Percentiles rank a stretch among this genome's conserved stretches.
Conservation (phyloP, 2,113 vertebrate genomes). For the Forbesichthys papilliferus region DNA sequence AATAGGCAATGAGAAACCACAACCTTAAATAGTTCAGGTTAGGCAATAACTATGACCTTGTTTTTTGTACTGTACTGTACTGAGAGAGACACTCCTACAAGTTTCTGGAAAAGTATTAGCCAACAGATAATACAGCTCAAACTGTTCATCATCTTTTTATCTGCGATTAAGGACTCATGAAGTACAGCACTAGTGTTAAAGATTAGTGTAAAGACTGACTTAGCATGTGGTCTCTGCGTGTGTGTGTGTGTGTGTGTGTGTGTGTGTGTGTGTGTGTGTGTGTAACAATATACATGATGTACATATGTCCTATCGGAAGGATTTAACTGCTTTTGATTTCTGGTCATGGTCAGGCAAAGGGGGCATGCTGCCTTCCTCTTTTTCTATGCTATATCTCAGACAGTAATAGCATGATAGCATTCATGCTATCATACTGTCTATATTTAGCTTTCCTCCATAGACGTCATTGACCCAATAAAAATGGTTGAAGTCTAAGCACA, state of each 20-base stretch:
- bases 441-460: constrained; percentile 26
- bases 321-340: constrained; percentile 63
- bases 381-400: neutral
- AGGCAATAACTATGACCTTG: neutral
- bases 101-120: neutral
- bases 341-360: constrained; percentile 36
- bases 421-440: constrained; percentile 13
- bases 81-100: neutral
- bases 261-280: constrained; percentile 12
- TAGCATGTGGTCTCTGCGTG: constrained; percentile 10
- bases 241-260: constrained; percentile 15
- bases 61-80: neutral
- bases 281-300: constrained; percentile 51
- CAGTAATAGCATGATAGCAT: no score
- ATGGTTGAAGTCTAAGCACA: constrained; percentile 32
- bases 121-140: constrained; percentile 17
- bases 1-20: neutral
- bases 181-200: constrained; percentile 28
- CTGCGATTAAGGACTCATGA: constrained; percentile 41
- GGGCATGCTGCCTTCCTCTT: neutral
- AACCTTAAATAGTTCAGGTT: neutral
- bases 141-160: constrained; percentile 30
- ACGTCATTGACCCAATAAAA: constrained; percentile 21
- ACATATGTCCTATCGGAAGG: constrained; percentile 51
- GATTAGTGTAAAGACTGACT: constrained; percentile 35